These are phyloP conservation scores for Serinus canaria DNA, from an alignment of 2,113 vertebrate species.

Conservation along the genomic window DNA sequence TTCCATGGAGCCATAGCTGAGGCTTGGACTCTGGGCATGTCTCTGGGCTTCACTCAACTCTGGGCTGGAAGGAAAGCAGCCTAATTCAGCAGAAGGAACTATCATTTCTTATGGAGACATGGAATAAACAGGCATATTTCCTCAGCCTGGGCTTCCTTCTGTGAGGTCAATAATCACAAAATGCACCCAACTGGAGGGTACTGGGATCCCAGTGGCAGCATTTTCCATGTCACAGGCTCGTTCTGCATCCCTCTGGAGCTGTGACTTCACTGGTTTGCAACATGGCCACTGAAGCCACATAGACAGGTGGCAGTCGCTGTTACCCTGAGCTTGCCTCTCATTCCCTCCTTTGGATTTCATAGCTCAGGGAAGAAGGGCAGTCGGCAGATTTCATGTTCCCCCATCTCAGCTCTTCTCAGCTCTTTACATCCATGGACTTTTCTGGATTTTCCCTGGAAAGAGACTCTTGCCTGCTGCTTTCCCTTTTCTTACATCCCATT, in stretches of 20 bases:
- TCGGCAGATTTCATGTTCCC: background rate
- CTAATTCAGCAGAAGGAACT: background rate
- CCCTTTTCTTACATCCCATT: background rate
- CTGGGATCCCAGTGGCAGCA: background rate
- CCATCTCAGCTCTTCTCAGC: background rate
- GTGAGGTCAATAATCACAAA: background rate
- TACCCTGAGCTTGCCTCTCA: background rate
- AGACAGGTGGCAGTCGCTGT: background rate
- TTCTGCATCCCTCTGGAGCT: background rate
- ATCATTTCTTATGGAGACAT: background rate
- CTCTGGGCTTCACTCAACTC: background rate
- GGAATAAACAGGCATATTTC: background rate
- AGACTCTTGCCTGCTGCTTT: background rate
- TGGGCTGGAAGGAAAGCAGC: background rate
- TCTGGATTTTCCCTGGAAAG: background rate
- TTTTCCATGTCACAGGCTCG: background rate
- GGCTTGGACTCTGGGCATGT: background rate
- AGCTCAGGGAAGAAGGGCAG: background rate
- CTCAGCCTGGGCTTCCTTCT: background rate
- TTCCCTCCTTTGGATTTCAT: background rate
- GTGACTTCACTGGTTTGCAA: background rate
- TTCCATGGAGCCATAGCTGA: background rate
- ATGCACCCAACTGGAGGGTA: background rate
- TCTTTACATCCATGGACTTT: background rate
- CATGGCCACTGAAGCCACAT: fast-evolving